A percentile compares a stretch with the other conserved stretches of the same genome.
phyloP scores from a whole-genome alignment of 1,140 invertebrate species.

The Drosophila murphyi region DNA sequence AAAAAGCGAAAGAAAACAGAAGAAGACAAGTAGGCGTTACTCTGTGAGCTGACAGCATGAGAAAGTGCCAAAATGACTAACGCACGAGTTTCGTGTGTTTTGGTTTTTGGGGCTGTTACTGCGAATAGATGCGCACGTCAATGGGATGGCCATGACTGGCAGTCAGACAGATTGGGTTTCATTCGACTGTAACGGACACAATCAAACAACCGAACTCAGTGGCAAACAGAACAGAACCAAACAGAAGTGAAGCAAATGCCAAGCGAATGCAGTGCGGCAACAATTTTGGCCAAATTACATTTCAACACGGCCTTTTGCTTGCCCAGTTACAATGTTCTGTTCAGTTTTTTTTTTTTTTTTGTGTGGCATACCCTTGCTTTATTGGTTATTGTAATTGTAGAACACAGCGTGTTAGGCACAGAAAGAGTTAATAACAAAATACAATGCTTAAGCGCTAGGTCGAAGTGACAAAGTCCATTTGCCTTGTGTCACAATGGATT shows the following conservation, averaged over 20 bases:
- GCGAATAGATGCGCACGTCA: slow-evolving; percentile 7
- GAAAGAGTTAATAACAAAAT: no score
- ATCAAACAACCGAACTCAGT: slow-evolving; percentile 40
- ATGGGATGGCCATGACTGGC: slow-evolving; percentile 42
- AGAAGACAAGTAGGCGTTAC: slow-evolving; percentile 61
- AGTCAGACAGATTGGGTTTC: slow-evolving; percentile 77
- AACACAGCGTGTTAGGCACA: no score
- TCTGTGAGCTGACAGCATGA: slow-evolving; percentile 70
- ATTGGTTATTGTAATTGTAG: no score
- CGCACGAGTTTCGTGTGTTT: slow-evolving; percentile 41
- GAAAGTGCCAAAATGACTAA: slow-evolving; percentile 81
- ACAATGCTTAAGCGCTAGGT: no score
- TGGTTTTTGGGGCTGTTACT: slow-evolving; percentile 5
- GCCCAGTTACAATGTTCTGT: slow-evolving; percentile 37
- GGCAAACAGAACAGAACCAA: background rate
- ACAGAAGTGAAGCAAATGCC: slow-evolving; percentile 27
- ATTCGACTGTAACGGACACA: slow-evolving; percentile 68
- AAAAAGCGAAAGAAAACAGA: background rate
- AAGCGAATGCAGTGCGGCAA: slow-evolving; percentile 55
- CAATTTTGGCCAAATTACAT: slow-evolving; percentile 82
- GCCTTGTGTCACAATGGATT: no score
- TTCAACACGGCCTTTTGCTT: slow-evolving; percentile 74
- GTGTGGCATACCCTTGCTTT: slow-evolving; percentile 30
- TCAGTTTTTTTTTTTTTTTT: background rate
- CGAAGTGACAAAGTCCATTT: no score